Evolutionary conservation across 2,888 invertebrate genomes (phyloP), one percentile per base, ranked within the genome.

Genomic region (Zaprionus bogoriensis): DNA sequence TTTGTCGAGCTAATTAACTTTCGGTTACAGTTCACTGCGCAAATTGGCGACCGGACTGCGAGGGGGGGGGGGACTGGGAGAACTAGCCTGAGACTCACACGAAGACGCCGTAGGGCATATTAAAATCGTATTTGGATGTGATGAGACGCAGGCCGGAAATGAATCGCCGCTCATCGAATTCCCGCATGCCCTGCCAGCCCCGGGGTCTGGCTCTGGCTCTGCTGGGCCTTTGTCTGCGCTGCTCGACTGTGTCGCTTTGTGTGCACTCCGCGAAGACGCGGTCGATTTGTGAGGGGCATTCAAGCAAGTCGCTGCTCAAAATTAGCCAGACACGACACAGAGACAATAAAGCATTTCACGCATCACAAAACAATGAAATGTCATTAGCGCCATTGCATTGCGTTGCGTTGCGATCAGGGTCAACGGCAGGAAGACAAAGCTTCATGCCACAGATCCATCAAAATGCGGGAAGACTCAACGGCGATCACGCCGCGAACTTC

Each of bases 11-110:
- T 84, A 81, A 81, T 81, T 81, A 81, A 81, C 79, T 84, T 77
- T 81, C 82, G 82, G 81, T 81, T 77, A 84, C 85, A 82, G 81
- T 84, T 82, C 82, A 82, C 68, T 81, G 82, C 69, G 80, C 74
- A 64, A 81, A 81, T 61, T 77, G 70, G 74, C 67, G 74, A 59
- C 59, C 67, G 58, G 46, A 45, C 27, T 25, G 54, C 55, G 46
- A 48, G 44, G 19, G 14, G 6, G 46, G 45, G 10, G 6, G 17
- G 57, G 57, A 45, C 10, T 2, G n/a, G 20, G 10, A n/a, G 19
- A 22, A 9, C 10, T n/a, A 58, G 51, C 51, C 52, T 48, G 62
- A 65, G 68, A 50, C 30, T 25, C 19, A 38, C 23, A 48, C 38
- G 27, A 23, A 27, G 39, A 58, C n/a, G n/a, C 14, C 2, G 17